Base-by-base conservation (phyloP, 1,140 invertebrate species). In the Ips typographus region DNA sequence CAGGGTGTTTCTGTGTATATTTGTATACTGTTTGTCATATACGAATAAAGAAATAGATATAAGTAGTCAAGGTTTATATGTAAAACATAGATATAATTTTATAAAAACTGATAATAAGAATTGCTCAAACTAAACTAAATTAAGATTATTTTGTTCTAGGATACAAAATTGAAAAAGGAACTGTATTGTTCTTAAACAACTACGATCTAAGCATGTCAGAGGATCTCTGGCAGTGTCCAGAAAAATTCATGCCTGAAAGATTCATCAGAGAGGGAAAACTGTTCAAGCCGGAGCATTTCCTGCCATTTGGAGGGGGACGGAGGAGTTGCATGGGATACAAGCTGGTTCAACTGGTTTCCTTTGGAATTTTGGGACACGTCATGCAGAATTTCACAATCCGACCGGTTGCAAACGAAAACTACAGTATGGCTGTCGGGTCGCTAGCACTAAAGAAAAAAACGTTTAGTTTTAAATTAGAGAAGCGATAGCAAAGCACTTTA, bases 271-370 rank as follows among this genome's bases (percentile, higher is more conserved):
- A 78, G 2, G 82, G 81, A 65, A 73, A 76, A 36, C 72, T 84
- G 1, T 67, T 83, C 0, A 80, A 82, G 43, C 80, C 82, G 0
- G 79, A 91, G 1, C 85, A 92, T 77, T 96, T 94, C 73, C 78
- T 95, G 22, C 94, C 94, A 0, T 96, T 95, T 80, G 91, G 92
- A 66, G 91, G 91, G 37, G 91, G 94, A 0, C 88, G 91, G 68
- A 83, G 94, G n/a, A 91, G 92, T 0, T 96, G 94, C 77, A 89
- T 96, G 76, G 94, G 94, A 1, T 93, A 94, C 79, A 93, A 91
- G 68, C 82, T 96, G 70, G 90, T 94, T 0, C 88, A 89, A 36
- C 86, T 90, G n/a, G 84, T 93, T 73, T 86, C 86, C 60, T 92
- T 94, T 78, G 83, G 90, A 0, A 85, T 88, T 55, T 77, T 94